phyloP scores from a whole-genome alignment of 2,113 vertebrate genomes.

The Caranx ignobilis region DNA sequence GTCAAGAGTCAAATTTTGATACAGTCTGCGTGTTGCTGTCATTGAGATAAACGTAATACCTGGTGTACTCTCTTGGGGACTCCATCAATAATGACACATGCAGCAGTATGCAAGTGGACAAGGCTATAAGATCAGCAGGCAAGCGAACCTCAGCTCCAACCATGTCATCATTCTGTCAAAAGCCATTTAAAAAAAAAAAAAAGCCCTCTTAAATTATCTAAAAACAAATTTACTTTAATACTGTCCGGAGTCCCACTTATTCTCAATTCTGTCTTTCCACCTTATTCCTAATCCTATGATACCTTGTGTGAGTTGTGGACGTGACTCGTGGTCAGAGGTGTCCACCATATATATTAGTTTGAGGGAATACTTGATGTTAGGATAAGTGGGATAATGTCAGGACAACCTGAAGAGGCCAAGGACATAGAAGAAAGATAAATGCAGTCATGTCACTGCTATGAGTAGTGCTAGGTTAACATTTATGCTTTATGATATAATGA shows the following conservation, averaged over 20 bases:
- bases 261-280: background rate
- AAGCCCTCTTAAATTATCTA: background rate
- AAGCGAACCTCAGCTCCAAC: slow-evolving; percentile 19
- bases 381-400: no score
- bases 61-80: slow-evolving; percentile 6
- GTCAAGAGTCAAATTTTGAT: slow-evolving; percentile 23
- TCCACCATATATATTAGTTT: no score
- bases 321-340: no score
- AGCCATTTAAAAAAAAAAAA: background rate
- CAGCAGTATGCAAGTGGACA: slow-evolving; percentile 39
- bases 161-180: background rate
- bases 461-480: no score
- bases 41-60: slow-evolving; percentile 23
- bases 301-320: background rate
- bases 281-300: background rate
- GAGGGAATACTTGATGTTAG: no score
- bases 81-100: slow-evolving; percentile 53
- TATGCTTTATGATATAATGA: no score
- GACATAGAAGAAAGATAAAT: no score
- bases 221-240: background rate
- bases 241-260: background rate
- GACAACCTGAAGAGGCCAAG: no score
- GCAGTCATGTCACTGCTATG: no score
- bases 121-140: slow-evolving; percentile 32
- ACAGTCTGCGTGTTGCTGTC: slow-evolving; percentile 39